Conservation (phyloP, 2,113 vertebrate genomes). For the Neolamprologus sp. region DNA sequence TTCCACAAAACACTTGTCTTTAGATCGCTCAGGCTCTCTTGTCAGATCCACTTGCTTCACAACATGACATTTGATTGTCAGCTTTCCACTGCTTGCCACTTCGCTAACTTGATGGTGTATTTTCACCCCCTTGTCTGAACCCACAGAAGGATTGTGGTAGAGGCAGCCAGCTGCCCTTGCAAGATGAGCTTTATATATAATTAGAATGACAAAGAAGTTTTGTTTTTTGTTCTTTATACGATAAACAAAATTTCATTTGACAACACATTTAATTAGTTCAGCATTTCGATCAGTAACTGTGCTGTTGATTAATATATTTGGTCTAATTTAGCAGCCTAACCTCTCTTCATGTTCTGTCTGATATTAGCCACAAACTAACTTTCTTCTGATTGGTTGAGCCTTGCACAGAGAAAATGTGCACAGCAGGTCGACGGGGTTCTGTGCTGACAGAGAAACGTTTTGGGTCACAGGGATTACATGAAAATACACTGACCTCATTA, state of each 20-base stretch:
- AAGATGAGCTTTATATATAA: not conserved
- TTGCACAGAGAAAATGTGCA: not conserved
- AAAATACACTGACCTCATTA: not conserved
- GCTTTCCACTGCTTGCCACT: not conserved
- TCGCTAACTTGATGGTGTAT: not conserved
- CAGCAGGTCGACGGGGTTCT: not conserved
- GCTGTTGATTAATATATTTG: not conserved
- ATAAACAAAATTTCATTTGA: too few species aligned
- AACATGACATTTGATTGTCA: not conserved
- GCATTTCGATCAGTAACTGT: not conserved
- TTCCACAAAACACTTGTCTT: not conserved
- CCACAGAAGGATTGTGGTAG: not conserved
- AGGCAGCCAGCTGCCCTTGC: not conserved
- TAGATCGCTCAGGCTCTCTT: not conserved
- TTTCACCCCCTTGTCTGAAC: rapidly evolving
- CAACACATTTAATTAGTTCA: not conserved
- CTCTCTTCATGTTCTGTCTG: not conserved
- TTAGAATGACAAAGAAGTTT: too few species aligned
- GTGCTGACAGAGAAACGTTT: not conserved
- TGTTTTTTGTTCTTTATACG: too few species aligned
- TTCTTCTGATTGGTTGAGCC: not conserved
- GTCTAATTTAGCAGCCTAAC: not conserved
- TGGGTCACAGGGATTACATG: not conserved
- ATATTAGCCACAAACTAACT: not conserved
- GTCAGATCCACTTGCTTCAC: not conserved